Percentiles rank a stretch among this genome's conserved stretches.
Evolutionary conservation across 1,140 invertebrate species (phyloP).

Genomic region (Platyura marginata): DNA sequence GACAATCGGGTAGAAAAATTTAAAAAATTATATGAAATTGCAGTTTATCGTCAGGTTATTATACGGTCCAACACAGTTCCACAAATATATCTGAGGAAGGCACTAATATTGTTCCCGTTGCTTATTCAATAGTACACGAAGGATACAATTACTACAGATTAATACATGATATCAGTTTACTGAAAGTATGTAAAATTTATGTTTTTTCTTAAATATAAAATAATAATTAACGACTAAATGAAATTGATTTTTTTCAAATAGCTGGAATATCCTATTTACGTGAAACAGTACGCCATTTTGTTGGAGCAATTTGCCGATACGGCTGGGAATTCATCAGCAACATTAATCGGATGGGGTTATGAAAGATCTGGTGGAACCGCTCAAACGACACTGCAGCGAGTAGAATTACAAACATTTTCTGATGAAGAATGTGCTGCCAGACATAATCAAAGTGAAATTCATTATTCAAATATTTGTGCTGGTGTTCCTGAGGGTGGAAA

Average conservation of each 20-base stretch:
- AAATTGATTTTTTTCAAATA: no score
- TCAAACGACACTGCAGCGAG: slow-evolving; percentile 19
- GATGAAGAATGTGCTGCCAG: slow-evolving; percentile 16
- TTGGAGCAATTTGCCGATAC: slow-evolving; percentile 9
- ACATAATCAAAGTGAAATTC: slow-evolving; percentile 13
- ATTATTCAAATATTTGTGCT: slow-evolving; percentile 20
- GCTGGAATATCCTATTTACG: slow-evolving; percentile 11
- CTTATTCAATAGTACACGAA: no score
- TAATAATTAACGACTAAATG: no score
- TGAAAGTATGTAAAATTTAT: no score
- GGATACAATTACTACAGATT: no score
- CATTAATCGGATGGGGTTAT: slow-evolving; percentile 18
- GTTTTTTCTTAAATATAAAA: no score
- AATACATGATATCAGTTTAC: no score
- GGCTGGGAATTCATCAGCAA: slow-evolving; percentile 6
- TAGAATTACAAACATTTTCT: slow-evolving; percentile 17
- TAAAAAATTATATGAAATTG: no score
- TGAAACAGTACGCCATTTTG: slow-evolving; percentile 9
- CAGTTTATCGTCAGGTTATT: slow-evolving; percentile 6
- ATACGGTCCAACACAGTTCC: slow-evolving; percentile 2
- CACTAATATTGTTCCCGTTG: slow-evolving; percentile 14
- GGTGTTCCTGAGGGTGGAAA: slow-evolving; percentile 22
- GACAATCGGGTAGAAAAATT: slow-evolving; percentile 13
- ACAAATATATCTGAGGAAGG: slow-evolving; percentile 9
- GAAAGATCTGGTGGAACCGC: slow-evolving; percentile 16